These are phyloP conservation scores for Neoascia interrupta DNA, from an alignment of 2,888 invertebrate genomes.

Conservation along the genomic window DNA sequence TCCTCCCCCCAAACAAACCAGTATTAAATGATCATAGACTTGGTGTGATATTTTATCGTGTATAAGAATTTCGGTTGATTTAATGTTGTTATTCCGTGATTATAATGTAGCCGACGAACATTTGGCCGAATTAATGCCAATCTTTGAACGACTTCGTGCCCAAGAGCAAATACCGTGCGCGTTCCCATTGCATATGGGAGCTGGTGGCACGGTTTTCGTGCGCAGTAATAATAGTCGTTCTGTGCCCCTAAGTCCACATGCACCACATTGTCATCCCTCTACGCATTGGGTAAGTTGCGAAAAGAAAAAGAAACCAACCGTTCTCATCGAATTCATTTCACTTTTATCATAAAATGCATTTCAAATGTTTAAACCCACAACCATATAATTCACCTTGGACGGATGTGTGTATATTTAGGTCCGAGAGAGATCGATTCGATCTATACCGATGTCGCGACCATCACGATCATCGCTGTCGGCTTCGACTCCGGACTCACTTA, in stretches of 20 bases:
- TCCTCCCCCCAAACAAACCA: too few species aligned
- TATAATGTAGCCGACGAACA: constrained; percentile 90
- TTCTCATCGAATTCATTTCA: constrained; percentile 46
- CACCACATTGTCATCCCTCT: constrained; percentile 84
- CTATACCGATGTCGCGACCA: constrained; percentile 92
- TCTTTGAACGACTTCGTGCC: constrained; percentile 95
- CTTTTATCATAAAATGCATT: background rate
- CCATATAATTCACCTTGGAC: constrained; percentile 11
- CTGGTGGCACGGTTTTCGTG: constrained; percentile 84
- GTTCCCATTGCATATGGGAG: constrained; percentile 92
- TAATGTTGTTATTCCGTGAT: constrained; percentile 59
- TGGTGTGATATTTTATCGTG: constrained; percentile 56
- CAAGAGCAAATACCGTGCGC: constrained; percentile 95
- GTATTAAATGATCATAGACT: constrained; percentile 78
- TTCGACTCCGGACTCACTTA: constrained; percentile 93
- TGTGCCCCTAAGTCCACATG: constrained; percentile 84
- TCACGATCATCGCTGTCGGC: constrained; percentile 90
- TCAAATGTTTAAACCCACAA: background rate
- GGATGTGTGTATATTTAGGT: constrained; percentile 84
- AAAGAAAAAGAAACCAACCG: constrained; percentile 21
- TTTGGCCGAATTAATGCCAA: constrained; percentile 96
- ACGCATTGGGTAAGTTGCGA: constrained; percentile 82
- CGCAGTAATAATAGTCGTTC: constrained; percentile 84
- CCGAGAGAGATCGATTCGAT: constrained; percentile 93
- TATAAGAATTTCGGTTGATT: constrained; percentile 42